Base-by-base conservation (phyloP, 2,888 invertebrate species). In the Stenurella melanura region DNA sequence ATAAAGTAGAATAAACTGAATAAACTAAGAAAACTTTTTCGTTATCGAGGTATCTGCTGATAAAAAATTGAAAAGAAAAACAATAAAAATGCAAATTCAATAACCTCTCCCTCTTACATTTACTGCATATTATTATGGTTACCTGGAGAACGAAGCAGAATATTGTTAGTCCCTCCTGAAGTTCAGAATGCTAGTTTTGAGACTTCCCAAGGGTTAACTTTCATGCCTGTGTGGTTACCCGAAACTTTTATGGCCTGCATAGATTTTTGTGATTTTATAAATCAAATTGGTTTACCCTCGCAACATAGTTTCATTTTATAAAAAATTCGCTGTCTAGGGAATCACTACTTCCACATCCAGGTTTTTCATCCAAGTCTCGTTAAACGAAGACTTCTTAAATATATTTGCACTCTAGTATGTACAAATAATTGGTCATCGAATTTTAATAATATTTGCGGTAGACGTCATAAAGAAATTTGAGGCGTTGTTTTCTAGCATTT, bases 71-170 rank as follows among this genome's bases (percentile, higher is more conserved):
- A 50, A 50, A 50, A n/a, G 50, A 50, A 50, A 50, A 50, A 50
- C 50, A 50, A 50, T 50, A 50, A 50, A 50, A 50, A 50, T 50
- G 50, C 50, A 50, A 50, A 50, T 50, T n/a, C 4, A n/a, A 50
- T n/a, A 50, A 50, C 50, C n/a, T 50, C 50, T 50, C 4, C n/a
- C 50, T n/a, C 15, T 50, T 50, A 50, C 50, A n/a, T 50, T 50
- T 50, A 50, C 50, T 50, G 50, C 50, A 50, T 50, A 50, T 50
- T 50, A 50, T 50, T 50, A 50, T 50, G 50, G 50, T 50, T 50
- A 50, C 50, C 50, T 50, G 50, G 50, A n/a, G 50, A 50, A 4
- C 15, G 50, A n/a, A 50, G 50, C 50, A 50, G 50, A 50, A 50
- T 50, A n/a, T 50, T 50, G 50, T 50, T 15, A n/a, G 50, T 50